Conservation (phyloP, 1,140 invertebrate species). For the Caenorhabditis brenneri region DNA sequence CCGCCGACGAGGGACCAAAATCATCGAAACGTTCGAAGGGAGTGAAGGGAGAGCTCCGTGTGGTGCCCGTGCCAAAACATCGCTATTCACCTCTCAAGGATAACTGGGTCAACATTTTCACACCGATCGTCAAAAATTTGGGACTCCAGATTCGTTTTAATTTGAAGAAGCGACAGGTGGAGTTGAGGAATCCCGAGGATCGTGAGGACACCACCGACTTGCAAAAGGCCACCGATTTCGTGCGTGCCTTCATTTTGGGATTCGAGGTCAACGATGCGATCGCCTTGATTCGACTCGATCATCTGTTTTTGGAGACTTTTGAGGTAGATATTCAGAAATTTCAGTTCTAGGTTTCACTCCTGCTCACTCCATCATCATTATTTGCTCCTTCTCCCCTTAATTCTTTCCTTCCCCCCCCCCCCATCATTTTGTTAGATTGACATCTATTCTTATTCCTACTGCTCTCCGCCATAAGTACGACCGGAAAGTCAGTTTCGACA, state of each 20-base stretch:
- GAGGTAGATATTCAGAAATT: constrained; percentile 78
- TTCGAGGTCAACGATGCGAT: constrained; percentile 97
- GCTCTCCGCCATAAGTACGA: too few relatives aligned
- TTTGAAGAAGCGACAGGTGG: constrained; percentile 86
- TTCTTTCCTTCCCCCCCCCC: too few relatives aligned
- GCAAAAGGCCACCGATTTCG: constrained; percentile 97
- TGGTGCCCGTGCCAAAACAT: constrained; percentile 77
- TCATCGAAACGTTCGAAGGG: constrained; percentile 51
- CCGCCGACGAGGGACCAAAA: constrained; percentile 14
- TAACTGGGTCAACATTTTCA: constrained; percentile 96
- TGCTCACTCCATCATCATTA: too few relatives aligned
- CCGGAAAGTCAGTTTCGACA: too few relatives aligned
- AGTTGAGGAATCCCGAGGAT: constrained; percentile 76
- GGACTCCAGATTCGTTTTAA: constrained; percentile 91
- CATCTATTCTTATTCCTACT: too few relatives aligned
- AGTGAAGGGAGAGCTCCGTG: constrained; percentile 54
- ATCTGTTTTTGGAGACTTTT: constrained; percentile 95
- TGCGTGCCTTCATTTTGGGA: constrained; percentile 91
- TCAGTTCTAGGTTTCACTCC: background rate
- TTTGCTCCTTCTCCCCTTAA: too few relatives aligned
- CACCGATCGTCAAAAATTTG: constrained; percentile 91
- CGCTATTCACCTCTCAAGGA: constrained; percentile 91
- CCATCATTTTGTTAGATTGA: too few relatives aligned
- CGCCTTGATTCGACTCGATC: constrained; percentile 90
- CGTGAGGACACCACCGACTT: constrained; percentile 80